Base-by-base conservation (phyloP, 2,797 vertebrate genomes). In the Danio choprae region DNA sequence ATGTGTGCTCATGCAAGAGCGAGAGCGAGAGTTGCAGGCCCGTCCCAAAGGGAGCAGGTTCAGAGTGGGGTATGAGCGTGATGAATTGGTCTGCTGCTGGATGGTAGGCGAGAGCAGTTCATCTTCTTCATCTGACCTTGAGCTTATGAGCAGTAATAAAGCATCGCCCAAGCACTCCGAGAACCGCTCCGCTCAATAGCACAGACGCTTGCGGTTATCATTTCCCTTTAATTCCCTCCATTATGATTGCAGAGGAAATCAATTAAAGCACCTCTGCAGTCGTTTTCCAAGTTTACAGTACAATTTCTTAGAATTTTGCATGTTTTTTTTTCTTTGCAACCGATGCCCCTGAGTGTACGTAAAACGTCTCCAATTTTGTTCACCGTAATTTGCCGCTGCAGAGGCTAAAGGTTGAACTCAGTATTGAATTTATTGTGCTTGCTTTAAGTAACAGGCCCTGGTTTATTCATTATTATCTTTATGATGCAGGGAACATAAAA, bases 101-200 rank as follows among this genome's bases (percentile, higher is more conserved):
- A 82, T 51, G 51, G 87, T 86, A 90, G 79, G 85, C 83, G 85
- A 81, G 79, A 86, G 88, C 85, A 91, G 89, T 91, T 92, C 92
- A 90, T 93, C 89, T 91, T 88, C 84, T 55, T 89, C 86, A 76
- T 89, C 90, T 93, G 93, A 95, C 94, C 93, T 95, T 94, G 93
- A 80, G 87, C 91, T 94, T 92, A 94, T 91, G 91, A 93, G 92
- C 88, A 86, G 90, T 90, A 92, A 92, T 94, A 94, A 93, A 93
- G 91, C 83, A 90, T 89, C 12, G 85, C 85, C 90, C 91, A 87
- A 89, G 90, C 92, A 92, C 91, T 93, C 87, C 89, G 89, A 90
- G 91, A 93, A 92, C 92, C 89, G 91, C 89, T 92, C 89, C 90
- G 86, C 88, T 91, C 86, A 53, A 76, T 86, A 88, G 91, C 90